Base-by-base conservation (phyloP, 2,888 invertebrate genomes). In the Tridacna crocea region DNA sequence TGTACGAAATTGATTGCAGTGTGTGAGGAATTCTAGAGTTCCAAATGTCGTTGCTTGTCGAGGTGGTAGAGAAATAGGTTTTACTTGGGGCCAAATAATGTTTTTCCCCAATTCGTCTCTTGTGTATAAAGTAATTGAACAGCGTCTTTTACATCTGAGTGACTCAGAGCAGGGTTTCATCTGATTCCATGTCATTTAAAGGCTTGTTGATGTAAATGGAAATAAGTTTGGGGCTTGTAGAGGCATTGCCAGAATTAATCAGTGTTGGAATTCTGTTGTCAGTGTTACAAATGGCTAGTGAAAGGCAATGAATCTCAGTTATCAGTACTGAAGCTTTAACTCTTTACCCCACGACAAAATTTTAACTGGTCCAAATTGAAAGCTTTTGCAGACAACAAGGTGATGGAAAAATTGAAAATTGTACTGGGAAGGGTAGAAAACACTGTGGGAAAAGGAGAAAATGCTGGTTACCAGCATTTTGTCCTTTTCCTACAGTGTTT, bases 51-150 rank as follows among this genome's bases (percentile, higher is more conserved):
- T 19, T 47, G 46, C 48, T 46, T n/a, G 46, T 70, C 48, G 47
- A 70, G 17, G 12, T 48, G 47, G 70, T 22, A 70, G n/a, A 70
- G 48, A 70, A 70, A 70, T 70, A n/a, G 46, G 46, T 47, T 46
- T 46, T 70, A 47, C 27, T 51, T 26, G 17, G 17, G 58, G 58
- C n/a, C 73, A 22, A 36, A 17, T 26, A 58, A n/a, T 46, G 36
- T 47, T 26, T 63, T 24, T 36, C 24, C 63, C 61, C 24, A 24
- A 13, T 13, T 61, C 61, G 17, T 55, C 55, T 22, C 61, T 61
- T 61, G 61, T 48, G 48, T 75, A 63, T 63, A n/a, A 48, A 36
- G 48, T 75, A 75, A 75, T 75, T 75, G 75, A 75, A 75, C 47
- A 66, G 55, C 66, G 12, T 65, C 47, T 24, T 46, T 27, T 6